Evolutionary conservation across 2,113 vertebrate genomes (phyloP), one percentile per base, ranked within the genome.

Genomic region (Smithornis capensis): DNA sequence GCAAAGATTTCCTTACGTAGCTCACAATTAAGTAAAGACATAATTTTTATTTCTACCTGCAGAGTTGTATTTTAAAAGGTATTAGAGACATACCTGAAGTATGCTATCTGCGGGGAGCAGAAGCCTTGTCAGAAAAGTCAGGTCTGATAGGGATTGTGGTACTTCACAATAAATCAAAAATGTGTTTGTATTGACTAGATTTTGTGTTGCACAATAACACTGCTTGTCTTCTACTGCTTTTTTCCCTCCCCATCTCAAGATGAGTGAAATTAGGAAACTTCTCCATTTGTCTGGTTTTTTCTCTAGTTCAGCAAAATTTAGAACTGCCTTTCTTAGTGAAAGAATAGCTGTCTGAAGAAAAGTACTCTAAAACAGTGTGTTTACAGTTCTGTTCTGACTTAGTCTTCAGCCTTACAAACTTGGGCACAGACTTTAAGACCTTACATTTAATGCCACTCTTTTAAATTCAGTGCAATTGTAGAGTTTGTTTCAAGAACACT

Each of bases 301-400:
- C 85, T 83, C 57, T 90, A 83, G 71, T 86, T 90, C n/a, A 93
- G 81, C 7, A 25, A 74, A 81, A 83, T 87, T 83, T 94, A 92
- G 78, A 78, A 86, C 79, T 92, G 50, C 74, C 45, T 92, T 86
- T 83, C 68, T 85, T 63, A 95, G 50, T 81, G 75, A 84, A 89
- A 68, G 44, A 87, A 78, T 49, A 93, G 62, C 85, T 90, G 62
- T 73, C 67, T 89, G 59, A 88, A 94, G 93, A 79, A 62, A 81
- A 91, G 63, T 84, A 90, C 55, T 73, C 71, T 91, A 70, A 86
- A 91, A 88, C 77, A 37, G 13, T 86, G 83, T 95, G 94, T 96
- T 96, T 95, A 93, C 95, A 94, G 78, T 69, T 95, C 92, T 97
- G 92, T 96, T 68, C 69, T 96, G 68, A 83, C 45, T 83, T 92